These are phyloP conservation scores for Rhizomys pruinosus DNA, from an alignment of 2,113 vertebrate genomes.

Conservation along the genomic window DNA sequence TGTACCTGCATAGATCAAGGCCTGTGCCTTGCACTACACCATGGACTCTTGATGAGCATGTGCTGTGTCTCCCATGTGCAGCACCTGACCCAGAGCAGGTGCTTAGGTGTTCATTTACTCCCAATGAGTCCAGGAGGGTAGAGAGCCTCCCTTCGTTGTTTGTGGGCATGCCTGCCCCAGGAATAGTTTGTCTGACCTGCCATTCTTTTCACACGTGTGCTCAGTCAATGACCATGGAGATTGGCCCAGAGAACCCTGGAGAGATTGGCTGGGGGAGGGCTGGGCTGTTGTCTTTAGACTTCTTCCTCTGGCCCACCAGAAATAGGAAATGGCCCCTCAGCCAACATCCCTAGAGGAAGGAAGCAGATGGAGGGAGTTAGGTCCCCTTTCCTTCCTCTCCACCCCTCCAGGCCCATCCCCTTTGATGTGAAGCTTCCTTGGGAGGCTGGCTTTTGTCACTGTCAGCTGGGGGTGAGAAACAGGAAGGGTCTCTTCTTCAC, in stretches of 20 bases:
- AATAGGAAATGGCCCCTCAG: conserved; percentile 24
- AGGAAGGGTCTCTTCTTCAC: background rate
- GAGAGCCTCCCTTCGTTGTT: background rate
- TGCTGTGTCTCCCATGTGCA: background rate
- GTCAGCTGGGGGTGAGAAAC: background rate
- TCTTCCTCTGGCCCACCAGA: conserved; percentile 27
- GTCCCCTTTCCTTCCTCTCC: conserved; percentile 69
- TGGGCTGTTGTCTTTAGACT: background rate
- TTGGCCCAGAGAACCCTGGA: too few relatives aligned
- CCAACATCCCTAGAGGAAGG: conserved; percentile 39
- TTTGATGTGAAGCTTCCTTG: conserved; percentile 68
- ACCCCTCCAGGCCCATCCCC: background rate
- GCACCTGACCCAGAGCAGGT: background rate
- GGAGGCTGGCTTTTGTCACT: conserved; percentile 71
- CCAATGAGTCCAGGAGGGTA: background rate
- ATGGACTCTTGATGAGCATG: background rate
- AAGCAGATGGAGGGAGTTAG: conserved; percentile 58
- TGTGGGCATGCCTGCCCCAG: background rate
- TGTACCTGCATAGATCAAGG: background rate
- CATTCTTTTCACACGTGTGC: fast-evolving
- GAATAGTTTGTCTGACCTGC: background rate
- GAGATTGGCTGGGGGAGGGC: background rate
- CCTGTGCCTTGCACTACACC: background rate
- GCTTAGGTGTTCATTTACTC: background rate
- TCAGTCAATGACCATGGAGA: background rate